These are phyloP conservation scores for Drosophila truncata DNA, from an alignment of 1,140 invertebrate species.

Conservation along the genomic window DNA sequence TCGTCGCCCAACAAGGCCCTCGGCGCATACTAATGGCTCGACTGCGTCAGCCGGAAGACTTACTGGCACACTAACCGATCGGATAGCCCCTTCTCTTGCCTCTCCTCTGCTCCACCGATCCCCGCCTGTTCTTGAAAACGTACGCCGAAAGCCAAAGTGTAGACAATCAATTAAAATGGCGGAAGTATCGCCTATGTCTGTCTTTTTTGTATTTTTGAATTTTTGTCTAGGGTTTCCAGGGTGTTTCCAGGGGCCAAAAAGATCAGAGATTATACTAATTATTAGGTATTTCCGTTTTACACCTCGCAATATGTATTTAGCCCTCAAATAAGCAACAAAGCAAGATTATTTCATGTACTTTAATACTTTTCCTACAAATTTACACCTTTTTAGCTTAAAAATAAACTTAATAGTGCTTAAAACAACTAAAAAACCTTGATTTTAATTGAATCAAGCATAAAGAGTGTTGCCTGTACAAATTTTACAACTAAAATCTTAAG, in stretches of 20 bases:
- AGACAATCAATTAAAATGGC: conserved; percentile 76
- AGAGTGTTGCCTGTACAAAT: background rate
- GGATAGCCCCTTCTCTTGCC: conserved; percentile 3
- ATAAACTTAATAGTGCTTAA: background rate
- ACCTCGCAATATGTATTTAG: background rate
- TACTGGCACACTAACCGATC: conserved; percentile 60
- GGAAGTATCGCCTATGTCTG: conserved; percentile 60
- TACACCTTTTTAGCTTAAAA: background rate
- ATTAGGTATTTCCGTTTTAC: conserved; percentile 14
- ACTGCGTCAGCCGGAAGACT: conserved; percentile 56
- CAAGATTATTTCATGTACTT: background rate
- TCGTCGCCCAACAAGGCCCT: conserved; percentile 38
- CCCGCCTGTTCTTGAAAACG: conserved; percentile 72
- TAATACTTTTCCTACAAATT: background rate
- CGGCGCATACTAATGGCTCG: conserved; percentile 71
- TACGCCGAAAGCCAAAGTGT: conserved; percentile 43
- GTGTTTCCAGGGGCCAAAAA: background rate
- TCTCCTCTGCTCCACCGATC: conserved; percentile 35
- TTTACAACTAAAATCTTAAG: background rate
- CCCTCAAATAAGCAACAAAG: too few species aligned
- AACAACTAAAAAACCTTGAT: background rate
- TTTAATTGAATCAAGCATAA: too few species aligned
- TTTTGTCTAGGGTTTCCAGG: conserved; percentile 42
- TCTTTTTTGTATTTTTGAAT: conserved; percentile 1
- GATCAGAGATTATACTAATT: conserved; percentile 9